These are phyloP conservation scores for Meliscaeva auricollis DNA, from an alignment of 2,888 invertebrate species.

Conservation along the genomic window DNA sequence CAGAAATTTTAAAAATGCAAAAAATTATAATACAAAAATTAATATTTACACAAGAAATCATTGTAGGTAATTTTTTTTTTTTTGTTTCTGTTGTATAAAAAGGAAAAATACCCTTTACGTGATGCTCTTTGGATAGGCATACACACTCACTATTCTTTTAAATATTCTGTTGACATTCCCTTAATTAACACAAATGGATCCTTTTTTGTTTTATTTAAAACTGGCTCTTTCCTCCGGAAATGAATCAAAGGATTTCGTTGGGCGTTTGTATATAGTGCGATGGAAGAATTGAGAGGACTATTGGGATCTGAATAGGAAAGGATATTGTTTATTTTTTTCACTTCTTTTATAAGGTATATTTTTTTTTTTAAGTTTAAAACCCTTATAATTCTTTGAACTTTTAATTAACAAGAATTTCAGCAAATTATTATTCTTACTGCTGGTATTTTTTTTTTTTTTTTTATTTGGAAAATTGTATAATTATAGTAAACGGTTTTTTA, in stretches of 20 bases:
- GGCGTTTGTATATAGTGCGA: background rate
- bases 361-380: constrained; percentile 2
- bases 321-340: background rate
- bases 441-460: constrained; percentile 8
- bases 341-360: background rate
- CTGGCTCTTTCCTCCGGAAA: constrained; percentile 12
- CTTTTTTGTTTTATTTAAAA: constrained; percentile 37
- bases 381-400: constrained; percentile 41
- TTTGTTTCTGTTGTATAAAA: background rate
- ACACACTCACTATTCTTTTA: constrained; percentile 13
- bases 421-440: constrained; percentile 4
- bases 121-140: background rate
- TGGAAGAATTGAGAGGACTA: constrained; percentile 7
- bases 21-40: constrained; percentile 1
- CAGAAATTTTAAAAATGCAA: background rate
- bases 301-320: background rate
- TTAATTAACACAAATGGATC: constrained; percentile 60
- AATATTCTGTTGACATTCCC: constrained; percentile 58
- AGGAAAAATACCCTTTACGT: constrained; percentile 6
- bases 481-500: background rate
- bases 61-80: background rate
- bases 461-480: background rate
- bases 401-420: constrained; percentile 36
- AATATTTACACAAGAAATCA: constrained; percentile 15
- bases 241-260: constrained; percentile 46